Base-by-base conservation (phyloP, 2,888 invertebrate species). In the Apodemia zela region DNA sequence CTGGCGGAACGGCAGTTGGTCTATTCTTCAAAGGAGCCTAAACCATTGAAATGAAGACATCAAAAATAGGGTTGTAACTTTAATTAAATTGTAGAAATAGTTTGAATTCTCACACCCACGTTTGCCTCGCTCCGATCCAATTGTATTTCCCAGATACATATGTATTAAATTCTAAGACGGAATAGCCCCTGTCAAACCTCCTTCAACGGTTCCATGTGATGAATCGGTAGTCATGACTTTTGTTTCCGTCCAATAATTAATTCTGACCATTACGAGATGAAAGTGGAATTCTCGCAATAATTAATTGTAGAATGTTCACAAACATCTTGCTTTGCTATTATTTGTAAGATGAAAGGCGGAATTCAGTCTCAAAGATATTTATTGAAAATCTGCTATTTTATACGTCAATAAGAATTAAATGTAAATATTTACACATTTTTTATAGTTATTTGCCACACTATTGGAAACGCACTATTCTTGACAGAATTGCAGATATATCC, bases 241-340 rank as follows among this genome's bases (percentile, higher is more conserved):
- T 72, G 72, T 72, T 72, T 71, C 68, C 68, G 59, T 49, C 60
- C 65, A 59, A 63, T 69, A 72, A 75, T 75, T 74, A 75, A 72
- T 72, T 64, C 71, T 65, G 64, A 64, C 64, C 68, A 66, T 60
- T 66, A 64, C 67, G 64, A 67, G 67, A 61, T 63, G 68, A 67
- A 69, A 66, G 63, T 64, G 59, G 60, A 45, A 60, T 25, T 42
- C 45, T 17, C 45, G 49, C 33, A 45, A 18, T 63, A 63, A 63
- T 63, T 63, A 59, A 59, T 63, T 35, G 35, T 57, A 29, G 57
- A 57, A 57, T 57, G 54, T 57, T 57, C 29, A 7, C 54, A 57
- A 57, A 57, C 54, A 54, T 57, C 54, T 57, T 57, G 54, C n/a
- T 57, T 17, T 47, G 13, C 54, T n/a, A 29, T 57, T 57, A 57